Percentiles rank a stretch among this genome's conserved stretches.
Conservation (phyloP, 2,888 invertebrate species). For the Drosophila hamatofila region DNA sequence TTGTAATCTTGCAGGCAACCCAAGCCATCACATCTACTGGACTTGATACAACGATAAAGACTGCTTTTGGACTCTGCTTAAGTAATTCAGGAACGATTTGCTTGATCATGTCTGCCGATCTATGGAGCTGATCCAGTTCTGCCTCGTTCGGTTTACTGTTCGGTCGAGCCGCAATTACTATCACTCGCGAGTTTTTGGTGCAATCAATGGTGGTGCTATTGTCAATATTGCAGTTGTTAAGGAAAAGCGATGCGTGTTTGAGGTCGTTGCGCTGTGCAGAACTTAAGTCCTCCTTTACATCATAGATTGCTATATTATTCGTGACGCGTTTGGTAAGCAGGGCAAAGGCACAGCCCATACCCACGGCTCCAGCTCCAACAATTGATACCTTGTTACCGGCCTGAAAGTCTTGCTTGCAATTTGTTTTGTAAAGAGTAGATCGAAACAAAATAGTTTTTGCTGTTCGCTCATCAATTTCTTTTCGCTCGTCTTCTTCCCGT, state of each 20-base stretch:
- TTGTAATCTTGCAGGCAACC: background rate
- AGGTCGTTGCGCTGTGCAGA: slow-evolving; percentile 74
- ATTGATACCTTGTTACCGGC: slow-evolving; percentile 86
- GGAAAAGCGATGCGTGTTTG: slow-evolving; percentile 91
- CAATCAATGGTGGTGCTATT: slow-evolving; percentile 89
- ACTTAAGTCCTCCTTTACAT: slow-evolving; percentile 91
- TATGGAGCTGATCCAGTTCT: slow-evolving; percentile 91
- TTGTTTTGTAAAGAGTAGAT: slow-evolving; percentile 26
- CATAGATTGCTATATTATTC: slow-evolving; percentile 91
- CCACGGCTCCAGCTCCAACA: slow-evolving; percentile 93
- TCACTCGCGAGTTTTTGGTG: slow-evolving; percentile 91
- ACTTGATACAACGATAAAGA: background rate
- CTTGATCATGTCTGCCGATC: slow-evolving; percentile 93
- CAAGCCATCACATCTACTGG: slow-evolving; percentile 4
- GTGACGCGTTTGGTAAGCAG: slow-evolving; percentile 92
- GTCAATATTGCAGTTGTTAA: slow-evolving; percentile 90
- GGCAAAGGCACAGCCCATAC: slow-evolving; percentile 94
- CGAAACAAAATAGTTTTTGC: background rate
- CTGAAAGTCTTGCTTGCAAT: slow-evolving; percentile 19
- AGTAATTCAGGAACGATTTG: slow-evolving; percentile 88
- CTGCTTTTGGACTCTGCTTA: background rate
- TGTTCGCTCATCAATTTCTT: background rate
- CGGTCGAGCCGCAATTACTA: slow-evolving; percentile 94
- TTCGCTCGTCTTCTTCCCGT: background rate
- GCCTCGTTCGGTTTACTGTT: slow-evolving; percentile 91